phyloP scores from a whole-genome alignment of 2,797 vertebrate species.

The Buphagus erythrorhynchus region DNA sequence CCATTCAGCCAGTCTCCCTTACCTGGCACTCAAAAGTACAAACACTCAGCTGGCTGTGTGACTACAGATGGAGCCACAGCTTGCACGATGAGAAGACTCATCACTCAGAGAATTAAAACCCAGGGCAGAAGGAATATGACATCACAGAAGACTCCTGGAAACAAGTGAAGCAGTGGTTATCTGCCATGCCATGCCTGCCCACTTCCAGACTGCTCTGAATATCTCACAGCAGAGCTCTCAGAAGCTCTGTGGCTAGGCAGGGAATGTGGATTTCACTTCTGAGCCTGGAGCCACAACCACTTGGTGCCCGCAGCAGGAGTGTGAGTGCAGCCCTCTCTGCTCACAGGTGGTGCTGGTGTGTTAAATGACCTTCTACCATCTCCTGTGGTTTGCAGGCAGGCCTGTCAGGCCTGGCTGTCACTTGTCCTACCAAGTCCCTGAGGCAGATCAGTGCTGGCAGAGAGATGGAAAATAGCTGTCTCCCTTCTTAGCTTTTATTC shows the following conservation, averaged over 20 bases:
- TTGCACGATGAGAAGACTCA: not conserved
- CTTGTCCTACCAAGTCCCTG: not conserved
- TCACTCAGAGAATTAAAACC: not conserved
- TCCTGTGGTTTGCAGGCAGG: not conserved
- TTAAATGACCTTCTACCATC: not conserved
- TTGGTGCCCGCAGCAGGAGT: accelerated
- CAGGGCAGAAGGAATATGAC: not conserved
- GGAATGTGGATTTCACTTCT: not conserved
- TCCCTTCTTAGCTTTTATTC: not conserved
- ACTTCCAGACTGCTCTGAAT: not conserved
- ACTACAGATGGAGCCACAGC: not conserved
- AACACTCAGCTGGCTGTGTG: not conserved
- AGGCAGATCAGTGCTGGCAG: not conserved
- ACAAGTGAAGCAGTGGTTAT: not conserved
- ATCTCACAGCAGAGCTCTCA: not conserved
- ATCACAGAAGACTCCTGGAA: not conserved
- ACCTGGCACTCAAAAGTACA: not conserved
- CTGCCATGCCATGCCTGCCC: not conserved
- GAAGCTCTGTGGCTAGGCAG: not conserved
- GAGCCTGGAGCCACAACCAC: not conserved
- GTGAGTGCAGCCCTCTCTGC: not conserved
- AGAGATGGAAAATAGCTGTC: not conserved
- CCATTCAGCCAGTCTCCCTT: not conserved
- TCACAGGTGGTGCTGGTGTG: not conserved
- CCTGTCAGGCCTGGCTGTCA: not conserved